Base-by-base conservation (phyloP, 2,888 invertebrate species). In the Meiosimyza decipiens region DNA sequence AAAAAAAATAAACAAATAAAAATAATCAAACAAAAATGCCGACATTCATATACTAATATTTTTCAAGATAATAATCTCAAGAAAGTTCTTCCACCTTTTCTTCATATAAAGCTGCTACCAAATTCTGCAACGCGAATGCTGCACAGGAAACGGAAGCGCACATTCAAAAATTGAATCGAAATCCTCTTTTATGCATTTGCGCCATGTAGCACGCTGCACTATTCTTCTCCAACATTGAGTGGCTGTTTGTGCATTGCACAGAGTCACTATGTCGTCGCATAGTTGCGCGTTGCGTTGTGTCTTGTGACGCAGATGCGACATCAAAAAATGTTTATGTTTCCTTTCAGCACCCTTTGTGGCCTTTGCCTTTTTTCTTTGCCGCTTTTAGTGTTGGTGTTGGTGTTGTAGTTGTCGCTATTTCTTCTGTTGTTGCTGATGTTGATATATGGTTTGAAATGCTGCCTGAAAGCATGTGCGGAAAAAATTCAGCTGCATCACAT, bases 111-210 rank as follows among this genome's bases (percentile, higher is more conserved):
- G 60, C 51, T 79, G 76, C 76, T 77, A 74, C 74, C 75, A 50
- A 33, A 7, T 67, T 73, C 77, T 80, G 77, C 77, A 28, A 28
- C 77, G 80, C 77, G 80, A 76, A 76, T 72, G 66, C 75, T 77
- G 28, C 55, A 59, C 11, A 28, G 65, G 51, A 71, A 71, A 65
- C 71, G 60, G 71, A 66, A 62, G 52, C 57, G 59, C 47, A 50
- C 64, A 63, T 71, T 63, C 57, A 66, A 50, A 65, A 51, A 51
- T 64, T 65, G 57, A 57, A 64, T 71, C 64, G 71, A 71, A 71
- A 71, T 65, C 47, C 13, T 40, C 51, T 47, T 59, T 63, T 47
- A 47, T 47, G 63, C 63, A 47, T 63, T 57, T 57, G 22, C 57
- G 12, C 6, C 12, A 28, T 18, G 22, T 18, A 18, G 22, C 57